A percentile compares a stretch with the other conserved stretches of the same genome.
These are phyloP conservation scores for Eumerus sabulonum DNA, from an alignment of 2,888 invertebrate species.

Conservation along the genomic window DNA sequence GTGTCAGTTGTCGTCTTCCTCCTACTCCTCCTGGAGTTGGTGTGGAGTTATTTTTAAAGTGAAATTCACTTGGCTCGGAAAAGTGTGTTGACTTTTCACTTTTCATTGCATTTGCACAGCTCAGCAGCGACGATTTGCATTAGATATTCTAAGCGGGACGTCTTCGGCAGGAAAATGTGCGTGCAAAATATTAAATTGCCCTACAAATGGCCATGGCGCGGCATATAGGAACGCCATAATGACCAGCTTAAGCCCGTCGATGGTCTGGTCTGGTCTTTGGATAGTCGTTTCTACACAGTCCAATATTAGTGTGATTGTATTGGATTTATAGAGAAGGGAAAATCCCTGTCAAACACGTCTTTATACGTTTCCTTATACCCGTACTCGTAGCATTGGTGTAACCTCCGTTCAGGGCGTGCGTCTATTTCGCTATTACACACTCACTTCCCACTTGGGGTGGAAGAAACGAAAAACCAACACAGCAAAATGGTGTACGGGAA, in stretches of 20 bases:
- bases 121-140: constrained; percentile 21
- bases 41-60: constrained; percentile 55
- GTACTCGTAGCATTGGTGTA: constrained; percentile 54
- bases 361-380: constrained; percentile 58
- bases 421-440: constrained; percentile 4
- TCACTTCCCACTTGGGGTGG: constrained; percentile 36
- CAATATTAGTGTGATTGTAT: too few relatives aligned
- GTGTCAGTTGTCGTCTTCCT: constrained; percentile 13
- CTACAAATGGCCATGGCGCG: constrained; percentile 53
- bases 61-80: constrained; percentile 67
- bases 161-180: constrained; percentile 65
- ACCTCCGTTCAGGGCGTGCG: constrained; percentile 19
- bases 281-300: too few relatives aligned
- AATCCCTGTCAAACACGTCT: constrained; percentile 49
- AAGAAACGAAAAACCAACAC: background rate
- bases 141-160: constrained; percentile 45
- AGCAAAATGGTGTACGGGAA: background rate
- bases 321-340: constrained; percentile 28
- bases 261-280: too few relatives aligned
- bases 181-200: constrained; percentile 67
- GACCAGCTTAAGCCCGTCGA: too few relatives aligned
- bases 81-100: constrained; percentile 69
- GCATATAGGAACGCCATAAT: constrained; percentile 20
- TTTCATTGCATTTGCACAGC: constrained; percentile 53
- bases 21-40: background rate